Evolutionary conservation across 1,140 invertebrate species (phyloP).

Genomic region (Macrosteles quadrilineatus): DNA sequence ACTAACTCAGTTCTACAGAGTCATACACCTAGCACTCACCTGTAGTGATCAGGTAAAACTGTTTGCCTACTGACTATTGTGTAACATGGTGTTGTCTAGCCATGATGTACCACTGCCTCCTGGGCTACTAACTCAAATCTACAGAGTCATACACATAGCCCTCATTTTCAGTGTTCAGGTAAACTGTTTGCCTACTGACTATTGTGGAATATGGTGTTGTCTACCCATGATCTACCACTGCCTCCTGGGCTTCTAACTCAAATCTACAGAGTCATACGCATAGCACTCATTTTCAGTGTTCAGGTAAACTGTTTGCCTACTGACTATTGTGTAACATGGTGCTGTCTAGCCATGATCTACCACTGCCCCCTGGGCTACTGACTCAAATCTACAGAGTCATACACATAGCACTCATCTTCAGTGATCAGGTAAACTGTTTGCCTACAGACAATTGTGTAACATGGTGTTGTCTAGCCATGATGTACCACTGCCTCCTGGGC

Average conservation of each 20-base stretch:
- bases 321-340: conserved; percentile 75
- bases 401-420: conserved; percentile 69
- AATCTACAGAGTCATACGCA: conserved; percentile 87
- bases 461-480: conserved; percentile 63
- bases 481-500: conserved; percentile 61
- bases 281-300: conserved; percentile 62
- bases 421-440: conserved; percentile 50
- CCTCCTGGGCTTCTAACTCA: conserved; percentile 74
- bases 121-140: conserved; percentile 85
- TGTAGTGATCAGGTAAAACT: conserved; percentile 56
- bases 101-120: conserved; percentile 59
- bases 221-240: conserved; percentile 58
- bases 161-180: conserved; percentile 59
- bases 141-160: conserved; percentile 82
- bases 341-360: conserved; percentile 60
- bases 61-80: conserved; percentile 75
- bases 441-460: conserved; percentile 76
- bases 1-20: conserved; percentile 84
- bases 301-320: conserved; percentile 68
- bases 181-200: conserved; percentile 66
- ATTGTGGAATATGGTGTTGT: conserved; percentile 71
- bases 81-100: conserved; percentile 64
- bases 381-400: conserved; percentile 86
- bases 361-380: conserved; percentile 67
- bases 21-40: conserved; percentile 75